Conservation (phyloP, 1,140 invertebrate species). For the Drosophila hydei region DNA sequence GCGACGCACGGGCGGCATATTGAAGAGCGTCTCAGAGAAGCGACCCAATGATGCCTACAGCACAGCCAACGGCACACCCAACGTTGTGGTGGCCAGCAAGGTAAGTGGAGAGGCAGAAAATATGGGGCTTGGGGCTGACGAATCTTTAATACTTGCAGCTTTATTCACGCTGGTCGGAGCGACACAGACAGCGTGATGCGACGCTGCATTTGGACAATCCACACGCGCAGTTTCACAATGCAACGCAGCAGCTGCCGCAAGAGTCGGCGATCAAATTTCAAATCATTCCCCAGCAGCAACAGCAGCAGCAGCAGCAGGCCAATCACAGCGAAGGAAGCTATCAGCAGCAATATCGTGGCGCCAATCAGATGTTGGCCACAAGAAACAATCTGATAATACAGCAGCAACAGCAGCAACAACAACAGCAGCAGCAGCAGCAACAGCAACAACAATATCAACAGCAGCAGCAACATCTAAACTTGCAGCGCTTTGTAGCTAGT, state of each 20-base stretch:
- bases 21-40: constrained; percentile 85
- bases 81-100: constrained; percentile 80
- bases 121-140: background rate
- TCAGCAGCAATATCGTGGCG: constrained; percentile 75
- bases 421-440: constrained; percentile 67
- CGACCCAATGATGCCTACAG: constrained; percentile 60
- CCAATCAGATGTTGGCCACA: constrained; percentile 70
- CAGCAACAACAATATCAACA: constrained; percentile 53
- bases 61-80: constrained; percentile 62
- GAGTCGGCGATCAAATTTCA: constrained; percentile 83
- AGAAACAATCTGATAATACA: constrained; percentile 78
- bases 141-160: constrained; percentile 41
- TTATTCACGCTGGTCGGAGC: constrained; percentile 81
- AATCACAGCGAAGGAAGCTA: constrained; percentile 55
- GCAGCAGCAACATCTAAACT: constrained; percentile 69
- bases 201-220: constrained; percentile 58
- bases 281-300: constrained; percentile 83
- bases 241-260: constrained; percentile 73
- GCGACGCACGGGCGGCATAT: constrained; percentile 86
- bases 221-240: constrained; percentile 68
- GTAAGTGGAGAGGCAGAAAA: constrained; percentile 28
- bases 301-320: constrained; percentile 63
- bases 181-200: constrained; percentile 60
- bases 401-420: constrained; percentile 65
- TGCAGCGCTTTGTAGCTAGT: constrained; percentile 74